Conservation (phyloP, 2,113 vertebrate genomes). For the Rhynchomys soricoides region DNA sequence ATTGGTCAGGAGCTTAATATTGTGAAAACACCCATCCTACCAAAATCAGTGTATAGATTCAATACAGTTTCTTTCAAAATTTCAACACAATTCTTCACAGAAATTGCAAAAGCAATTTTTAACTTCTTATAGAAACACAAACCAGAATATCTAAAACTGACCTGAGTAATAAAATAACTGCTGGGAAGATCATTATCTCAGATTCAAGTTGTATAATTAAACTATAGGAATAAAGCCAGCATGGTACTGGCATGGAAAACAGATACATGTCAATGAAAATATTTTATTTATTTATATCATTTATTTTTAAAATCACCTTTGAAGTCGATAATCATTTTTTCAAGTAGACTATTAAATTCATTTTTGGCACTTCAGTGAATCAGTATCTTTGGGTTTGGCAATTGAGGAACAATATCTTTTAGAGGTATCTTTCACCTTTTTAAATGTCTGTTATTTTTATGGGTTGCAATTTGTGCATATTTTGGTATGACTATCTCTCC, state of each 20-base stretch:
- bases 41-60: not conserved
- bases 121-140: not conserved
- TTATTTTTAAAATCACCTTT: not conserved
- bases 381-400: not conserved
- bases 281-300: not conserved
- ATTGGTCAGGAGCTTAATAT: not conserved
- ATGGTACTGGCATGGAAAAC: not conserved
- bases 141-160: not conserved
- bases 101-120: not conserved
- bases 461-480: not conserved
- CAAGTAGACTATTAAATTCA: not conserved
- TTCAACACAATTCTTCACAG: not conserved
- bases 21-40: not conserved
- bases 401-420: not conserved
- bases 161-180: not conserved
- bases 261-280: not conserved
- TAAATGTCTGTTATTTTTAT: not conserved
- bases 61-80: not conserved
- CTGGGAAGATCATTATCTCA: not conserved
- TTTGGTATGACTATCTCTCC: not conserved
- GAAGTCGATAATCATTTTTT: not conserved
- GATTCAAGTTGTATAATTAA: not conserved
- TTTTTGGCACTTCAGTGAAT: not conserved
- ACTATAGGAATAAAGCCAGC: not conserved
- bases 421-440: not conserved